Percentiles rank a stretch among this genome's conserved stretches.
These are phyloP conservation scores for Sclerurus mexicanus DNA, from an alignment of 2,113 vertebrate species.

Conservation along the genomic window DNA sequence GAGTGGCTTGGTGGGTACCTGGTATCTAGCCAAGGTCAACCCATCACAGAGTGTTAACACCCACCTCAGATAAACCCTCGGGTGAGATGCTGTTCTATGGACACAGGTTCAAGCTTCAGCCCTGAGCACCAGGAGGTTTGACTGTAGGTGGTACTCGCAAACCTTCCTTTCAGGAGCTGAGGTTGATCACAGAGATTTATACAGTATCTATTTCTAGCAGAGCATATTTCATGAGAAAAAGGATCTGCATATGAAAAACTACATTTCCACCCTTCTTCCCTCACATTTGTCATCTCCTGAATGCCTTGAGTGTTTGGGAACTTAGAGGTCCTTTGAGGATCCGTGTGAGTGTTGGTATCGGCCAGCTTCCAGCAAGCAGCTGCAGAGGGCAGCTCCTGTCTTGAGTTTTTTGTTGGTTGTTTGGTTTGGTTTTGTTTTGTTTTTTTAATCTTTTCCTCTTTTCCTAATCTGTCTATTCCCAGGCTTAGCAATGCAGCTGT, in stretches of 20 bases:
- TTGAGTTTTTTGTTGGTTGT: background rate
- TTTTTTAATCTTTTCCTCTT: background rate
- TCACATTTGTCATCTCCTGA: background rate
- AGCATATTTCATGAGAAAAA: background rate
- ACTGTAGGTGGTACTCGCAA: background rate
- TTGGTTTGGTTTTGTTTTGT: background rate
- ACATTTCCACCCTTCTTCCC: background rate
- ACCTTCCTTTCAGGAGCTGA: background rate
- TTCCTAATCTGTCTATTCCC: background rate
- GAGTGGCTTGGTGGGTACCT: background rate
- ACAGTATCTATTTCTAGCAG: background rate
- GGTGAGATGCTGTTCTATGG: background rate
- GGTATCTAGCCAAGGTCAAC: background rate
- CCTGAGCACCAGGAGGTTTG: background rate
- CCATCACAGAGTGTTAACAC: background rate
- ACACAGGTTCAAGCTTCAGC: background rate
- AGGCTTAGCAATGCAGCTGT: background rate
- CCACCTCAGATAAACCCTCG: background rate
- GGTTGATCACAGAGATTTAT: background rate
- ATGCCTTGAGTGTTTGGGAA: background rate
- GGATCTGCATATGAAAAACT: background rate
- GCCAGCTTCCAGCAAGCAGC: background rate
- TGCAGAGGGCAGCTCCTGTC: background rate
- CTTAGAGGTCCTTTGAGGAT: background rate
- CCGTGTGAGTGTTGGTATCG: background rate